These are phyloP conservation scores for Protobothrops mucrosquamatus DNA, from an alignment of 2,113 vertebrate species.

Conservation along the genomic window DNA sequence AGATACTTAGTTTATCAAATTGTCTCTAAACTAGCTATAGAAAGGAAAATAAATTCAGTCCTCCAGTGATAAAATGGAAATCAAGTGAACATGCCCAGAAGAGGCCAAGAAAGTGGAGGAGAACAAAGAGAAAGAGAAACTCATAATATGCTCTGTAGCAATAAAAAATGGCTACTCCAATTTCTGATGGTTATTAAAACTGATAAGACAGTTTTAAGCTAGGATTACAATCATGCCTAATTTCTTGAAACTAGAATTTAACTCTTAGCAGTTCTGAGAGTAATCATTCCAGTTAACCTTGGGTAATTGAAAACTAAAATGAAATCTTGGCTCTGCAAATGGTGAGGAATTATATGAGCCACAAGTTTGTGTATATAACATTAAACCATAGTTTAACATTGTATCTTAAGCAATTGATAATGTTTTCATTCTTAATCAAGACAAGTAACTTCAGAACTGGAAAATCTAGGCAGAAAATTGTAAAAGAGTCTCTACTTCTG, in stretches of 20 bases:
- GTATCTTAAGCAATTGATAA: neutral
- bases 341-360: neutral
- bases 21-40: neutral
- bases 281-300: neutral
- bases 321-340: neutral
- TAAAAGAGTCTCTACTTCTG: neutral
- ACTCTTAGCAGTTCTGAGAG: neutral
- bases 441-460: neutral
- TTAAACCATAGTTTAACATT: neutral
- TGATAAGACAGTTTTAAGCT: neutral
- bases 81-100: neutral
- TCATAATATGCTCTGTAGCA: neutral
- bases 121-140: neutral
- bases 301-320: neutral
- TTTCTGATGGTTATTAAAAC: neutral
- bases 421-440: neutral
- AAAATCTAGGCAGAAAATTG: neutral
- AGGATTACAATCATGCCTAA: neutral
- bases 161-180: neutral
- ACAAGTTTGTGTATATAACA: neutral
- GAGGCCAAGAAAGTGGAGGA: neutral
- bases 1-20: neutral
- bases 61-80: neutral
- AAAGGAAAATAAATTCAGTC: neutral
- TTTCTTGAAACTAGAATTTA: neutral